Evolutionary conservation across 2,888 invertebrate genomes (phyloP), one percentile per base, ranked within the genome.

Genomic region (Cephus nigrinus): DNA sequence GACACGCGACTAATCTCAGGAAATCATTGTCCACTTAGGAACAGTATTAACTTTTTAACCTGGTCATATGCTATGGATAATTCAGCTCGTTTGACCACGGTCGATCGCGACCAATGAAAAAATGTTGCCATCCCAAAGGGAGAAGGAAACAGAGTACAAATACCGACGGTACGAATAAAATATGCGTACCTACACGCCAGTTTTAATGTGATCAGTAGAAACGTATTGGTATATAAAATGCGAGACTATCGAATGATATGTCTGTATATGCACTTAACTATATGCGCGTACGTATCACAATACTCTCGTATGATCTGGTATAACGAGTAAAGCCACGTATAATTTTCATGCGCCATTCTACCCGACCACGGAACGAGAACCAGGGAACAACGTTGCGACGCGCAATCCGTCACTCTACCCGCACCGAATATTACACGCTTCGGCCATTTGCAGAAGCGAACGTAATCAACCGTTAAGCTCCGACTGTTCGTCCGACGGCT

Each of bases 381-480:
- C 55, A 55, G 55, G 23, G 55, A 55, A 55, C 55, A 55, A 55
- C 55, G 55, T 55, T 23, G 55, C 23, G 23, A 55, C 55, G 55
- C 55, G 55, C 55, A 55, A 55, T 55, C 55, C 55, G 55, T 55
- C 55, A 55, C 55, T 55, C 55, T 23, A 23, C 55, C 55, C 55
- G 55, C 55, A 55, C 55, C 55, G 55, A 55, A 55, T 55, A 55
- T 55, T 55, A 55, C 55, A 55, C 55, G 55, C 55, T 55, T 55
- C 55, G 55, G 55, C 55, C 55, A 55, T 55, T 55, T 55, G 55
- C 55, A 55, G 55, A 55, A 55, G 40, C 31, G 73, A 76, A 75
- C 71, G 76, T 75, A 81, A 82, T 81, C 82, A 81, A 76, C 74
- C 76, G 81, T 79, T 81, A 80, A 81, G 79, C 74, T 81, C 69